These are phyloP conservation scores for Harlomillsia oculata DNA, from an alignment of 1,140 invertebrate genomes.

Conservation along the genomic window DNA sequence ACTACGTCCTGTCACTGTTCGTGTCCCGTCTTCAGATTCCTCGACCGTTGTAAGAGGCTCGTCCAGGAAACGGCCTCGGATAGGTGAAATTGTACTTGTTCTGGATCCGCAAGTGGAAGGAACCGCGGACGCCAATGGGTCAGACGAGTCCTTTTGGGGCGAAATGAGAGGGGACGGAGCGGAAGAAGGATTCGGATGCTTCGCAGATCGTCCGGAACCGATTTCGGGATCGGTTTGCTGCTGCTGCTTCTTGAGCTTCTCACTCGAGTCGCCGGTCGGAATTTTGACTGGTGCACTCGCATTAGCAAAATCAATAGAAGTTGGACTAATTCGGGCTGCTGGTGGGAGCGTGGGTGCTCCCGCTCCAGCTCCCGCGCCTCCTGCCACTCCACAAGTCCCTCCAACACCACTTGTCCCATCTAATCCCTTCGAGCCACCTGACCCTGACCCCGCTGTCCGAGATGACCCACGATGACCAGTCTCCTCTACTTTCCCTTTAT, in stretches of 20 bases:
- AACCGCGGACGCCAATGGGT: not conserved
- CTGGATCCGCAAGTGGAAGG: not conserved
- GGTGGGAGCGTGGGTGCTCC: not conserved
- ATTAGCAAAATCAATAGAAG: constrained; percentile 1
- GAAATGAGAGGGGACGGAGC: not conserved
- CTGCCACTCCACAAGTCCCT: not conserved
- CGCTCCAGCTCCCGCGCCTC: not conserved
- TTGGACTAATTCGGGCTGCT: not conserved
- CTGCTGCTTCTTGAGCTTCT: not conserved
- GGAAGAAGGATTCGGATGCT: constrained; percentile 1
- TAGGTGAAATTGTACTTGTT: not conserved
- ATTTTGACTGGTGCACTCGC: not conserved
- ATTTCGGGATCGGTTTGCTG: not conserved
- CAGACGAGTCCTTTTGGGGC: not conserved
- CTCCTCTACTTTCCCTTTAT: not conserved
- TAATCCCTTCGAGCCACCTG: too few relatives aligned
- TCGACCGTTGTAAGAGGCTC: constrained; percentile 15
- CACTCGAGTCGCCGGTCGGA: not conserved
- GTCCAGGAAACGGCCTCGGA: not conserved
- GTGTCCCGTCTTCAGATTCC: constrained; percentile 5
- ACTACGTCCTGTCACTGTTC: constrained; percentile 11
- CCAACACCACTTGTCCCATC: not conserved
- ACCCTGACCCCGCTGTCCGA: not conserved
- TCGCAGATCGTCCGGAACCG: not conserved
- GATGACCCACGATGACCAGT: not conserved